phyloP scores from a whole-genome alignment of 2,888 invertebrate species.

The Drosophila trichaetosa region DNA sequence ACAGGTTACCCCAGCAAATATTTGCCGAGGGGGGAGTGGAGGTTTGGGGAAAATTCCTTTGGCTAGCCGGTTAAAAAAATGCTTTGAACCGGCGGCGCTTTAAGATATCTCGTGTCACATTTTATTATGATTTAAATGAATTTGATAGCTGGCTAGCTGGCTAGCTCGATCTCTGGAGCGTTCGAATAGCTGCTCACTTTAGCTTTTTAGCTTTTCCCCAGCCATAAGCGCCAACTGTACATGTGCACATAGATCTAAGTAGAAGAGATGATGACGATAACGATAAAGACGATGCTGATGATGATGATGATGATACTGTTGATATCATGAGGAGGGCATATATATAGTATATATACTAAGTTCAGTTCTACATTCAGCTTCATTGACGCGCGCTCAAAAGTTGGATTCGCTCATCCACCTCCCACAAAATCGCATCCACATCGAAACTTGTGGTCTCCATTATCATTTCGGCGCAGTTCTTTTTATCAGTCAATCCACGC shows the following conservation, averaged over 20 bases:
- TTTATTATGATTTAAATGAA: constrained; percentile 78
- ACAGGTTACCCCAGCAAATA: constrained; percentile 23
- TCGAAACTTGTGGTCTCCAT: constrained; percentile 50
- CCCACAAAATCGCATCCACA: constrained; percentile 45
- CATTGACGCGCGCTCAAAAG: constrained; percentile 66
- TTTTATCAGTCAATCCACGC: constrained; percentile 74
- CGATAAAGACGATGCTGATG: constrained; percentile 4
- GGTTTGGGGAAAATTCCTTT: not conserved
- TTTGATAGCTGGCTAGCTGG: constrained; percentile 62
- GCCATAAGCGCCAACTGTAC: constrained; percentile 30
- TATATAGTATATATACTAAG: constrained; percentile 60
- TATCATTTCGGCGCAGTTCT: constrained; percentile 75
- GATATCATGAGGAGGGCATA: constrained; percentile 36
- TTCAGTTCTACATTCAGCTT: constrained; percentile 55
- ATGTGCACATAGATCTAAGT: constrained; percentile 13
- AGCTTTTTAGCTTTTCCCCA: constrained; percentile 28
- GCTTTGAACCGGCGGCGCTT: constrained; percentile 47
- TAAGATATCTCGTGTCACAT: constrained; percentile 56
- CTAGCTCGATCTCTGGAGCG: constrained; percentile 38
- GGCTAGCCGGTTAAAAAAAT: constrained; percentile 33
- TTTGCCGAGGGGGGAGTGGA: constrained; percentile 5
- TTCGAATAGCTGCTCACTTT: constrained; percentile 42
- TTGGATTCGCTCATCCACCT: constrained; percentile 50
- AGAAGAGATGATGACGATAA: constrained; percentile 4
- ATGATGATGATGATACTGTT: constrained; percentile 36